Conservation (phyloP, 2,797 vertebrate species). For the Poecilia picta region DNA sequence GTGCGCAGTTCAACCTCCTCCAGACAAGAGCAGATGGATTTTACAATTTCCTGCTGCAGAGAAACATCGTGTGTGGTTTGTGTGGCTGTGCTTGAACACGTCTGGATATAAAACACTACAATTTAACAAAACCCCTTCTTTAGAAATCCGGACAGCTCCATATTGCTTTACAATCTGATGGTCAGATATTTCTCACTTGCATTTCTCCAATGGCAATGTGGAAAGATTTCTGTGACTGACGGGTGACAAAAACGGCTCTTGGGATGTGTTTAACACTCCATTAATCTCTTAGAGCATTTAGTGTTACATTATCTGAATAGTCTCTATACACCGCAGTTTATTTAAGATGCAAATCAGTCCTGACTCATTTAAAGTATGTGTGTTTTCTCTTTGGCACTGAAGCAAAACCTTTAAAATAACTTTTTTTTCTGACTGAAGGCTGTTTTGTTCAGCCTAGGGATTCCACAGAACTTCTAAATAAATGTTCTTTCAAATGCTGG, state of each 20-base stretch:
- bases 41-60: slow-evolving; percentile 18
- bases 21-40: slow-evolving; percentile 29
- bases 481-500: slow-evolving; percentile 74
- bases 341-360: slow-evolving; percentile 66
- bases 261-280: slow-evolving; percentile 60
- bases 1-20: slow-evolving; percentile 14
- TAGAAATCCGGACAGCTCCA: slow-evolving; percentile 29
- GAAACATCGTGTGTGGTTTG: slow-evolving; percentile 14
- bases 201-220: slow-evolving; percentile 27
- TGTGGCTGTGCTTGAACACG: slow-evolving; percentile 27
- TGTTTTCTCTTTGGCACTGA: slow-evolving; percentile 31
- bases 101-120: slow-evolving; percentile 19
- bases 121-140: slow-evolving; percentile 25
- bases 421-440: slow-evolving; percentile 53
- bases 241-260: slow-evolving; percentile 43
- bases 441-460: slow-evolving; percentile 44
- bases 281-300: slow-evolving; percentile 57
- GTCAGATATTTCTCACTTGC: slow-evolving; percentile 40
- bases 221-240: slow-evolving; percentile 57
- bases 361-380: slow-evolving; percentile 56
- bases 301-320: slow-evolving; percentile 51
- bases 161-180: slow-evolving; percentile 43
- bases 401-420: slow-evolving; percentile 55
- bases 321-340: slow-evolving; percentile 45
- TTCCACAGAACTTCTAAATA: slow-evolving; percentile 65